Base-by-base conservation (phyloP, 2,797 vertebrate genomes). In the Florisuga fusca region DNA sequence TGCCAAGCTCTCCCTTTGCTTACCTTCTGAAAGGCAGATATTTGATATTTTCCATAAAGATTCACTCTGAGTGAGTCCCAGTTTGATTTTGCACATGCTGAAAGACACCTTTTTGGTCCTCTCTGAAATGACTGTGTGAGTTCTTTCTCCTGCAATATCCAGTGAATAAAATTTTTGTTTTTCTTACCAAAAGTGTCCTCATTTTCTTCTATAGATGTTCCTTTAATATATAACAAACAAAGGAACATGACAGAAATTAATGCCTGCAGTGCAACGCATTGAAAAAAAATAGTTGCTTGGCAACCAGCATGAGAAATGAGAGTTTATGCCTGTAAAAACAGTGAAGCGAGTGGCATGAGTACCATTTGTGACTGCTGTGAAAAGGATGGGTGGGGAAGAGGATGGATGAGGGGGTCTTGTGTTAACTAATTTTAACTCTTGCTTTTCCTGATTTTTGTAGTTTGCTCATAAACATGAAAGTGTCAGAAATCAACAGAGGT, bases 251-350 rank as follows among this genome's bases (percentile, higher is more conserved):
- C 73, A 87, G 53, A 95, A 96, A 97, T 96, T 92, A 96, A 96
- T 86, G 87, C 55, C 84, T 75, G 69, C 50, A 88, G 76, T 91
- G 58, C 62, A 81, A 95, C 59, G 50, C 59, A 90, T 57, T 48
- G 92, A 95, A 93, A 91, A 69, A 96, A 92, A 94, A 95, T 66
- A 96, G 96, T 97, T 97, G 95, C 96, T 91, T 93, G 90, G 96
- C 95, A 97, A 96, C 96, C 48, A 66, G 82, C 66, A 92, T 34
- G 36, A 96, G 84, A 92, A 91, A 95, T 81, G 73, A 68, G 58
- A 86, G 87, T 83, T 90, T 89, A 84, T 53, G 87, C 27, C 75
- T 93, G 46, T 77, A 62, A 34, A 91, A 89, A 83, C 34, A 82
- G 81, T n/a, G 57, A 80, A 84, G 68, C 2, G 3, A 88, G 61